Percentiles rank a stretch among this genome's conserved stretches.
Evolutionary conservation across 2,888 invertebrate genomes (phyloP).

Genomic region (Scaptomyza caliginosa): DNA sequence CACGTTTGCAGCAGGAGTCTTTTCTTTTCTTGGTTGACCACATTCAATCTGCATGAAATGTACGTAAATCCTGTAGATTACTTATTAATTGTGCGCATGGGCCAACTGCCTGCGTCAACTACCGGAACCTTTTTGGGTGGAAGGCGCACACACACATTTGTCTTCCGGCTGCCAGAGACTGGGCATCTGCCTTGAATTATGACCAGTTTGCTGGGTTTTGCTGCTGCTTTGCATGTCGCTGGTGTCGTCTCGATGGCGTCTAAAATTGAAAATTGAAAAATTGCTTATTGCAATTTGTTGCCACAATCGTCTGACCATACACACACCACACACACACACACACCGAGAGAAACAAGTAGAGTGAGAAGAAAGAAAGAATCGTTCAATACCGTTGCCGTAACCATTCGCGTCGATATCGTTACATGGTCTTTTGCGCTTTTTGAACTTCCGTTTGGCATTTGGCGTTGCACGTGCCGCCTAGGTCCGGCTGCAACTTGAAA

Average conservation of each 20-base stretch:
- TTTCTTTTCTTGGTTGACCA: not conserved
- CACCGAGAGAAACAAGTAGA: not conserved
- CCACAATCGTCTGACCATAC: slow-evolving; percentile 71
- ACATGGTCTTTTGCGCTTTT: slow-evolving; percentile 70
- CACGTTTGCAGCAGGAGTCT: not conserved
- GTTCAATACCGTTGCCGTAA: slow-evolving; percentile 5
- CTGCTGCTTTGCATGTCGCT: slow-evolving; percentile 63
- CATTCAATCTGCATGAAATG: not conserved
- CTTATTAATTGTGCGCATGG: slow-evolving; percentile 47
- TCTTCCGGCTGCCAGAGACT: slow-evolving; percentile 46
- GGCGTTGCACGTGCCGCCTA: slow-evolving; percentile 68
- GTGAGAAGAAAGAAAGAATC: not conserved
- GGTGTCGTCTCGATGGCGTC: slow-evolving; percentile 58
- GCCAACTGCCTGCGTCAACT: slow-evolving; percentile 39
- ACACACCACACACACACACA: slow-evolving; percentile 6
- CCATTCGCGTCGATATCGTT: slow-evolving; percentile 40
- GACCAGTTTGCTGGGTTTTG: slow-evolving; percentile 35
- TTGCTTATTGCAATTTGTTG: slow-evolving; percentile 78
- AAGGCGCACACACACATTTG: slow-evolving; percentile 60
- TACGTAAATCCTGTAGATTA: slow-evolving; percentile 28
- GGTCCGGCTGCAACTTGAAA: slow-evolving; percentile 4
- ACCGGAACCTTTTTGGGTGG: slow-evolving; percentile 10
- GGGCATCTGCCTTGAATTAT: slow-evolving; percentile 54
- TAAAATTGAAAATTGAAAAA: slow-evolving; percentile 78
- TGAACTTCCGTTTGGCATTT: slow-evolving; percentile 72